Percentiles rank a stretch among this genome's conserved stretches.
Evolutionary conservation across 2,797 vertebrate genomes (phyloP).

Genomic region (Scomberomorus guttatus): DNA sequence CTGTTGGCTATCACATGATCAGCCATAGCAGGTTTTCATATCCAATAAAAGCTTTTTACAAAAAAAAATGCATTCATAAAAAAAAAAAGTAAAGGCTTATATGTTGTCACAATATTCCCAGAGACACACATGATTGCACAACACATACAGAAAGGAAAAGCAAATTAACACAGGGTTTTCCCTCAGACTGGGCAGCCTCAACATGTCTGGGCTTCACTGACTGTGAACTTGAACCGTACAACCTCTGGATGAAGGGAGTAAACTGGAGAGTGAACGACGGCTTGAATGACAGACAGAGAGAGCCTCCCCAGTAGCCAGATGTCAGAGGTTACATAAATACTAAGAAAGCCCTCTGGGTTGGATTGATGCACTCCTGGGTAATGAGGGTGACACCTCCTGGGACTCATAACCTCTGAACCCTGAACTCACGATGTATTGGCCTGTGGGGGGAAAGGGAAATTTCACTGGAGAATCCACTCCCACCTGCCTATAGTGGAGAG

Average conservation of each 20-base stretch:
- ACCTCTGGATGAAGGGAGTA: conserved; percentile 21
- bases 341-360: conserved; percentile 63
- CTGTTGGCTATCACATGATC: not conserved
- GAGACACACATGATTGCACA: not conserved
- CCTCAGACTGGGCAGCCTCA: conserved; percentile 28
- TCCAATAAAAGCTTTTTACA: not conserved
- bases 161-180: not conserved
- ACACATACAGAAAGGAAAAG: not conserved
- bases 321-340: conserved; percentile 79
- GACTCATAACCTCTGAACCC: conserved; percentile 69
- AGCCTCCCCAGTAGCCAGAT: conserved; percentile 43
- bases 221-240: conserved; percentile 81
- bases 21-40: not conserved
- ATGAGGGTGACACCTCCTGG: conserved; percentile 69
- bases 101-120: not conserved
- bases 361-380: conserved; percentile 57
- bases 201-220: conserved; percentile 66
- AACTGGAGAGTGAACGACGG: conserved; percentile 26
- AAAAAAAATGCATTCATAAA: not conserved
- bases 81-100: not conserved
- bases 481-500: conserved; percentile 17
- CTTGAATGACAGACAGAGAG: conserved; percentile 50
- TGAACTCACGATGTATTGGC: conserved; percentile 38
- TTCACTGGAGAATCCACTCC: conserved; percentile 4
- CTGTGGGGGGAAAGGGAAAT: conserved; percentile 27